Evolutionary conservation across 2,888 invertebrate genomes (phyloP), one percentile per base, ranked within the genome.

Genomic region (Ormyrus labotus): DNA sequence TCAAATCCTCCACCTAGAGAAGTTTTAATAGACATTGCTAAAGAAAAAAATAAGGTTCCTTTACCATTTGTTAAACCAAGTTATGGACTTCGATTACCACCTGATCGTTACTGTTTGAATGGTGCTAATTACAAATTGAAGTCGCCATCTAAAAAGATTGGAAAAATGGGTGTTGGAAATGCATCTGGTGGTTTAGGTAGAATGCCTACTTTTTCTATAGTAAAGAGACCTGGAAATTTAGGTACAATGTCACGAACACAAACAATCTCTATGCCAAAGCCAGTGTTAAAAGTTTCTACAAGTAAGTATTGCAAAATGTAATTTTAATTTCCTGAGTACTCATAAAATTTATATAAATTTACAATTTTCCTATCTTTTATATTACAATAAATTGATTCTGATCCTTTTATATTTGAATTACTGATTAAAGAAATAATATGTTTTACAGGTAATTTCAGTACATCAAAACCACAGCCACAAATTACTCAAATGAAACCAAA

Each of bases 1-100:
- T 97, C 97, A 0, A 95, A 95, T 73, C 97, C 98, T 9, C 98
- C 98, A 1, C 96, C 98, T 0, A 92, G 98, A 88, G 98, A 98
- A 90, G 95, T 96, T 53, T 89, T 98, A 10, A 89, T 97, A n/a
- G 98, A 98, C 87, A 93, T 98, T 64, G 97, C 98, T 0, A 93
- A 96, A 81, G 94, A 95, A 0, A 97, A 97, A 87, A 99, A 99
- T 90, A 95, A 94, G 57, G 95, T 95, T 88, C 96, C 98, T 0
- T 91, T 99, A 85, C 98, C 99, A 0, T 92, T 96, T 78, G 96
- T 99, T 13, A 98, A 98, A 88, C 96, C 98, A 0, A 97, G 97
- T 87, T 97, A 96, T 90, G 99, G 99, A 0, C 91, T 98, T 50
- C 92, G 98, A 61, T 92, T 99, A 81, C 99, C 99, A 0, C 98